Evolutionary conservation across 2,113 vertebrate species (phyloP).

Genomic region (Oncorhynchus clarkii): DNA sequence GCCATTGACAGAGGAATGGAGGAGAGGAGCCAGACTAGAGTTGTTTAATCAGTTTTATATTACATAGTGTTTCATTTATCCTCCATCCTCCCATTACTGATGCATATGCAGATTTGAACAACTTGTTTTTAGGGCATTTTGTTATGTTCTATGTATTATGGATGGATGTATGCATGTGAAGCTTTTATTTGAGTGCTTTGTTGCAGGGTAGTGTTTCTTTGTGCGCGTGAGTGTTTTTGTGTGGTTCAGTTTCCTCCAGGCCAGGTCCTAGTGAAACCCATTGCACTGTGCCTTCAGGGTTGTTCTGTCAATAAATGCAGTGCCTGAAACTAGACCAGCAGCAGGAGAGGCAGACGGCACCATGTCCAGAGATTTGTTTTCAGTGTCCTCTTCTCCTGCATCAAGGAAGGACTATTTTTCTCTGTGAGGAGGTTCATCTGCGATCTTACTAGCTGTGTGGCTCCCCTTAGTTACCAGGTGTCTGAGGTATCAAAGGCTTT

Average conservation of each 20-base stretch:
- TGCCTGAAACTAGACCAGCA: conserved; percentile 2
- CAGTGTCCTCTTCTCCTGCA: background rate
- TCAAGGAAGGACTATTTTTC: background rate
- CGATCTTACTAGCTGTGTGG: too few relatives aligned
- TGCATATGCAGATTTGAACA: too few relatives aligned
- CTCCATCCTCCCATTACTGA: background rate
- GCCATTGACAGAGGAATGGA: background rate
- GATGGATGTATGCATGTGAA: too few relatives aligned
- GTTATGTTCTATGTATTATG: too few relatives aligned
- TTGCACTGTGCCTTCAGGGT: background rate
- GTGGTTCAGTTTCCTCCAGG: background rate
- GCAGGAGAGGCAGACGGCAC: background rate
- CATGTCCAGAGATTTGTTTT: background rate
- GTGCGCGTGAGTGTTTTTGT: conserved; percentile 7
- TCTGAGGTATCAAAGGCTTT: conserved; percentile 44
- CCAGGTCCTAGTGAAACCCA: too few relatives aligned
- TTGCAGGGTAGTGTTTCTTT: conserved; percentile 12
- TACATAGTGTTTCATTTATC: background rate
- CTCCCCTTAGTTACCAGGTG: conserved; percentile 19
- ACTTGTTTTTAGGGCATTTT: too few relatives aligned
- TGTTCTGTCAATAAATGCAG: background rate
- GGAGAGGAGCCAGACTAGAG: background rate
- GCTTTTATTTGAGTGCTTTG: background rate
- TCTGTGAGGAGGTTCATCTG: conserved; percentile 8
- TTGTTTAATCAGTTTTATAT: conserved; percentile 8